These are phyloP conservation scores for Melanotaenia duboulayi DNA, from an alignment of 2,113 vertebrate genomes.

Conservation along the genomic window DNA sequence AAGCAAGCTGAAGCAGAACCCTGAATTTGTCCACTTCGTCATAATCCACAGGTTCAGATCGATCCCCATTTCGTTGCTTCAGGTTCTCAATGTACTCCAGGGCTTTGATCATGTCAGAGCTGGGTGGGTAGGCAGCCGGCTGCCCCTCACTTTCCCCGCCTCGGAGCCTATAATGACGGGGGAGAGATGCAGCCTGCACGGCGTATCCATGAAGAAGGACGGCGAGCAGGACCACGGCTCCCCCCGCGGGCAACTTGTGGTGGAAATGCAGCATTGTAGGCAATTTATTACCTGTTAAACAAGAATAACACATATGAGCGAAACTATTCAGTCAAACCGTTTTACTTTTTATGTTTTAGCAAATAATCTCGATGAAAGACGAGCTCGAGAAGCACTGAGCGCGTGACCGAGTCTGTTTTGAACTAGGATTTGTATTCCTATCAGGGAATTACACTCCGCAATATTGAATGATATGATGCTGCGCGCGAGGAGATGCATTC, in stretches of 20 bases:
- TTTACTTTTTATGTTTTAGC: background rate
- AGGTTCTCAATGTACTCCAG: constrained; percentile 97
- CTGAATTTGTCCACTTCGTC: constrained; percentile 82
- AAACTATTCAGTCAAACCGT: background rate
- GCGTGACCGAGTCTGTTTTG: constrained; percentile 41
- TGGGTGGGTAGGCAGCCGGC: constrained; percentile 86
- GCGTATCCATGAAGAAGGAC: constrained; percentile 83
- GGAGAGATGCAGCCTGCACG: constrained; percentile 87
- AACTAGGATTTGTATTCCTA: constrained; percentile 18
- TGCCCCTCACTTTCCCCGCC: constrained; percentile 87
- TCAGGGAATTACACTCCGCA: constrained; percentile 36
- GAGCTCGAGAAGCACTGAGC: background rate
- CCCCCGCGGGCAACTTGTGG: constrained; percentile 82
- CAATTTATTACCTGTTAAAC: constrained; percentile 81
- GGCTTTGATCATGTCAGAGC: constrained; percentile 95
- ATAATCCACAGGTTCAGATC: constrained; percentile 86
- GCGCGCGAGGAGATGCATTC: constrained; percentile 57
- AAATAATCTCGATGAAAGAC: background rate
- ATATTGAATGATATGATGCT: constrained; percentile 55
- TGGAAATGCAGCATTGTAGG: constrained; percentile 87
- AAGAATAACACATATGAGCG: constrained; percentile 11
- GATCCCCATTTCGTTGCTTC: constrained; percentile 88
- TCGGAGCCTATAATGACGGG: constrained; percentile 89
- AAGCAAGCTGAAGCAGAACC: constrained; percentile 87
- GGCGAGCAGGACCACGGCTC: constrained; percentile 82